These are phyloP conservation scores for Proisotoma minuta DNA, from an alignment of 2,888 invertebrate species.

Conservation along the genomic window DNA sequence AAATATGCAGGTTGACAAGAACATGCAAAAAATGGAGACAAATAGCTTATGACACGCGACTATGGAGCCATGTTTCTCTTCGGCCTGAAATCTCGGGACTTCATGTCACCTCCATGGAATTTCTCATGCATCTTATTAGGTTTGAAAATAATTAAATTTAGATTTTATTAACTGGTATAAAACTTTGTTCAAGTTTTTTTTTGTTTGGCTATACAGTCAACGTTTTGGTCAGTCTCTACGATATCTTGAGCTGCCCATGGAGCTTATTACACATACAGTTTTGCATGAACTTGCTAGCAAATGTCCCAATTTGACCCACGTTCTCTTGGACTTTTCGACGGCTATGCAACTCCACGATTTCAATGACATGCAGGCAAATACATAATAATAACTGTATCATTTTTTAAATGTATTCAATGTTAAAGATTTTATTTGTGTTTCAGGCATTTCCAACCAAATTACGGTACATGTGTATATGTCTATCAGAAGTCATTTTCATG, in stretches of 20 bases:
- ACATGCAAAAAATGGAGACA: conserved; percentile 95
- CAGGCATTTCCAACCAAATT: conserved; percentile 97
- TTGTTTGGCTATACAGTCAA: too few relatives aligned
- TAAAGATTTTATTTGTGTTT: conserved; percentile 19
- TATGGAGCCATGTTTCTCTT: conserved; percentile 95
- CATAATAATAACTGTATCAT: not conserved
- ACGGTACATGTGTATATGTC: conserved; percentile 88
- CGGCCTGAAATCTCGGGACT: conserved; percentile 94
- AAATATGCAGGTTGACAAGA: conserved; percentile 87
- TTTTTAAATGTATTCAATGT: not conserved
- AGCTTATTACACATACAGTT: conserved; percentile 92
- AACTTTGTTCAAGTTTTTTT: conserved; percentile 19
- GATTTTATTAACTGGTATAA: not conserved
- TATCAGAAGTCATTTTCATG: conserved; percentile 99
- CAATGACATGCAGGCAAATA: conserved; percentile 82
- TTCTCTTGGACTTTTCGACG: conserved; percentile 96
- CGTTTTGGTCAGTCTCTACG: conserved; percentile 82
- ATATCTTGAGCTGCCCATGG: conserved; percentile 90
- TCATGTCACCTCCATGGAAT: conserved; percentile 82
- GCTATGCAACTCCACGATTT: conserved; percentile 99
- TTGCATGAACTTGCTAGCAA: conserved; percentile 94
- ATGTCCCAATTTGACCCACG: conserved; percentile 90
- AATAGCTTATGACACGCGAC: conserved; percentile 87
- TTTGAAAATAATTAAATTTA: conserved; percentile 43
- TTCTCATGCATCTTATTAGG: conserved; percentile 77